Percentiles rank a stretch among this genome's conserved stretches.
Evolutionary conservation across 2,797 vertebrate genomes (phyloP).

Genomic region (Salmo trutta): DNA sequence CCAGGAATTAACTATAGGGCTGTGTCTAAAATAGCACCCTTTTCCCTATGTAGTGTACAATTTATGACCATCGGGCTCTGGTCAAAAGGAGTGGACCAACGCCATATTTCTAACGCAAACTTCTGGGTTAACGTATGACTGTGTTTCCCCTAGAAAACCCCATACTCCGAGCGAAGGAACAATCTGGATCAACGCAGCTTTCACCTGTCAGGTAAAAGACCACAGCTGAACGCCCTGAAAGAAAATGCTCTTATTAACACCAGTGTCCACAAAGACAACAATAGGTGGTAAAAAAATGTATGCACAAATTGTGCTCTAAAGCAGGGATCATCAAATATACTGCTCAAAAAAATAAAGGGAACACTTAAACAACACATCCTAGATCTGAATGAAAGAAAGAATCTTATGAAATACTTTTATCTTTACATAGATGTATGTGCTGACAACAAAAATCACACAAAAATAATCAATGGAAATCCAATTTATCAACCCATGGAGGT

Average conservation of each 20-base stretch:
- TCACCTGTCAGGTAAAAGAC: constrained; percentile 67
- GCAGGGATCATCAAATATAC: too few relatives aligned
- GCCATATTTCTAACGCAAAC: background rate
- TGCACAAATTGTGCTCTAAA: too few relatives aligned
- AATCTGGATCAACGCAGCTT: constrained; percentile 17
- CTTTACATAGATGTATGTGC: too few relatives aligned
- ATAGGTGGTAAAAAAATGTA: background rate
- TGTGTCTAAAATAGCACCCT: background rate
- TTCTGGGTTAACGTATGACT: background rate
- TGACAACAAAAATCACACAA: too few relatives aligned
- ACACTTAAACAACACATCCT: too few relatives aligned
- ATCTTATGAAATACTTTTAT: too few relatives aligned
- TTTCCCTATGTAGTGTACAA: background rate
- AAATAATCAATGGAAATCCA: too few relatives aligned
- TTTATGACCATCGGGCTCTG: background rate
- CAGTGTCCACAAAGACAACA: background rate
- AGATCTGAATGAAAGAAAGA: too few relatives aligned
- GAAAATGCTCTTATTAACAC: background rate
- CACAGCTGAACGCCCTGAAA: background rate
- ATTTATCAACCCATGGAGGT: too few relatives aligned
- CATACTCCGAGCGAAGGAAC: constrained; percentile 37
- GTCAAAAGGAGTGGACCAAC: background rate
- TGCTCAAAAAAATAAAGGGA: too few relatives aligned
- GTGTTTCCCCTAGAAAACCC: constrained; percentile 64
- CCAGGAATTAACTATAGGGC: background rate